These are phyloP conservation scores for Atherinosoma microstoma DNA, from an alignment of 2,797 vertebrate genomes.

Conservation along the genomic window DNA sequence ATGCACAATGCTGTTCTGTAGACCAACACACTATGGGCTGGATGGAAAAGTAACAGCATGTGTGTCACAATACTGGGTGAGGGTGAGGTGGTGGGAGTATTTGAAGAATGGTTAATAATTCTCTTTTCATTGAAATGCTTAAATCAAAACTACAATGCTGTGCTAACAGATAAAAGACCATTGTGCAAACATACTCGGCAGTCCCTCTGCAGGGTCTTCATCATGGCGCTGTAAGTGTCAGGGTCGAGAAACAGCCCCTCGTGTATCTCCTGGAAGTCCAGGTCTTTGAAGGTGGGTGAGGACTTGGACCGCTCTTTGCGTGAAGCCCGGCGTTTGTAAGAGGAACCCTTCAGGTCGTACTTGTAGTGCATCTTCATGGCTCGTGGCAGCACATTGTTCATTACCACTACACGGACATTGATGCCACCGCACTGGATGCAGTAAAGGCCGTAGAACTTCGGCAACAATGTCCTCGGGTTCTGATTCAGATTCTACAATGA, in stretches of 20 bases:
- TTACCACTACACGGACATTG: slow-evolving; percentile 92
- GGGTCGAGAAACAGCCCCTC: slow-evolving; percentile 92
- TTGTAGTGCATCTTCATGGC: slow-evolving; percentile 94
- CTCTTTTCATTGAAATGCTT: background rate
- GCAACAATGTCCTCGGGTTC: slow-evolving; percentile 94
- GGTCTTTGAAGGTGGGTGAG: slow-evolving; percentile 93
- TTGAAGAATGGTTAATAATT: background rate
- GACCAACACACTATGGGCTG: background rate
- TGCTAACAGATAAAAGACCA: background rate
- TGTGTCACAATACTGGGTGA: background rate
- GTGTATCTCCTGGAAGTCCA: slow-evolving; percentile 96
- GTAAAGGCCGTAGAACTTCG: slow-evolving; percentile 98
- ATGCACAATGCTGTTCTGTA: background rate
- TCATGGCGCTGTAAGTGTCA: slow-evolving; percentile 91
- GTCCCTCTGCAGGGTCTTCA: slow-evolving; percentile 95
- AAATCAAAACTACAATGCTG: background rate
- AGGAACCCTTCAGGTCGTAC: slow-evolving; percentile 96
- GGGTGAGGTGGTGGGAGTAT: background rate
- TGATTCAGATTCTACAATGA: slow-evolving; percentile 93
- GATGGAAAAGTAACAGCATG: background rate
- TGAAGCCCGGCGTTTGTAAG: slow-evolving; percentile 92
- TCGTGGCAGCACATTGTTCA: slow-evolving; percentile 96
- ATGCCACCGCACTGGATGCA: slow-evolving; percentile 91
- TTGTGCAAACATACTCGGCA: slow-evolving; percentile 86
- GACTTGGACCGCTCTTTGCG: slow-evolving; percentile 90